Evolutionary conservation across 2,888 invertebrate genomes (phyloP).

Genomic region (Brenthis hecate): DNA sequence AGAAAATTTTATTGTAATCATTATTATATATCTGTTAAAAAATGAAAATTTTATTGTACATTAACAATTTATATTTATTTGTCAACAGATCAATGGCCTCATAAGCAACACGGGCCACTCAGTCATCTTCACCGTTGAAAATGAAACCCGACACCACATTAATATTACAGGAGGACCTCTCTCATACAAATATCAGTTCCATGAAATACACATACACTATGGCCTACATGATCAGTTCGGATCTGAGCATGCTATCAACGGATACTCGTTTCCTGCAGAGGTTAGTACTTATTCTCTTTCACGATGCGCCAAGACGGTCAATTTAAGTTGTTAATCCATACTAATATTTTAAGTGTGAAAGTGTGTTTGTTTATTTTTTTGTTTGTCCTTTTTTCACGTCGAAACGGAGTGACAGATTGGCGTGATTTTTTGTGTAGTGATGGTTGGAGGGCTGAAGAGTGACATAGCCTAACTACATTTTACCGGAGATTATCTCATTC

Average conservation of each 20-base stretch:
- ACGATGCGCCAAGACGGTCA: too few species aligned
- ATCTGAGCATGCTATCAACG: conserved; percentile 98
- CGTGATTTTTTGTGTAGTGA: too few species aligned
- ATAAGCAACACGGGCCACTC: conserved; percentile 97
- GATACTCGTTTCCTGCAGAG: conserved; percentile 98
- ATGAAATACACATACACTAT: conserved; percentile 97
- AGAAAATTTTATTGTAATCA: neutral
- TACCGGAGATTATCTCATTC: too few species aligned
- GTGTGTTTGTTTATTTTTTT: too few species aligned
- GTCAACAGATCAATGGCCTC: conserved; percentile 90
- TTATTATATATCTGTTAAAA: neutral
- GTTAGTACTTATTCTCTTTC: conserved; percentile 79
- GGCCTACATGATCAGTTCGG: conserved; percentile 95
- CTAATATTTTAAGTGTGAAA: too few species aligned
- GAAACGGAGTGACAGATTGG: too few species aligned
- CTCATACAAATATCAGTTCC: conserved; percentile 97
- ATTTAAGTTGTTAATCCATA: too few species aligned
- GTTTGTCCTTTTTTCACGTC: too few species aligned
- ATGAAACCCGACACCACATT: conserved; percentile 91
- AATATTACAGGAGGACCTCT: conserved; percentile 98
- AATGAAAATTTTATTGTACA: too few species aligned
- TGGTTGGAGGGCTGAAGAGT: too few species aligned
- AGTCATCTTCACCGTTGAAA: conserved; percentile 94
- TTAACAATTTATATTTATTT: conserved; percentile 40
- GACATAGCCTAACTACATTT: too few species aligned